These are phyloP conservation scores for Tetragnatha montana DNA, from an alignment of 2,888 invertebrate species.

Conservation along the genomic window DNA sequence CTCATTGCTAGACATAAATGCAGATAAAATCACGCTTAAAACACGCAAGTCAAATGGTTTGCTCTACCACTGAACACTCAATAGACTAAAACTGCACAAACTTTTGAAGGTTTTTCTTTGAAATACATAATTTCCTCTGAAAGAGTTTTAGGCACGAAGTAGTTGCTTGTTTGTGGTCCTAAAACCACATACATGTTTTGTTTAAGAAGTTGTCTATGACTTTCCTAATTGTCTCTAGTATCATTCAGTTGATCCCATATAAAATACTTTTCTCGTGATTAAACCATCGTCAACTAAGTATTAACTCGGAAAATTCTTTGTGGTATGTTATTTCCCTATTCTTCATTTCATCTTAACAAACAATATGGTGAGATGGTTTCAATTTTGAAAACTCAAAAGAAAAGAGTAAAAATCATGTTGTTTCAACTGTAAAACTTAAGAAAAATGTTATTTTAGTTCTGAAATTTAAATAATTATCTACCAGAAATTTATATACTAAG, in stretches of 20 bases:
- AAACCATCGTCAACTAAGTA: neutral
- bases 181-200: constrained; percentile 61
- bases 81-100: constrained; percentile 53
- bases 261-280: neutral
- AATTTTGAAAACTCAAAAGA: no score
- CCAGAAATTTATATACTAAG: no score
- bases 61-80: constrained; percentile 58
- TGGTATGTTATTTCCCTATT: no score
- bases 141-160: constrained; percentile 65
- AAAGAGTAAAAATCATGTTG: no score
- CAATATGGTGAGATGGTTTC: no score
- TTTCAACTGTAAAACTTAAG: no score
- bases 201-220: constrained; percentile 28
- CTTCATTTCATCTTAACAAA: no score
- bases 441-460: no score
- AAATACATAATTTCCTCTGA: constrained; percentile 45
- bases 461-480: no score
- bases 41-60: constrained; percentile 54
- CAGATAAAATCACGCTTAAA: constrained; percentile 65
- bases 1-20: constrained; percentile 67
- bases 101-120: constrained; percentile 33
- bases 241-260: constrained; percentile 14
- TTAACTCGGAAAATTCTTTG: no score
- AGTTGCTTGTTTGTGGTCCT: constrained; percentile 58
- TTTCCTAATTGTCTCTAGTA: neutral